These are phyloP conservation scores for Centruroides sculpturatus DNA, from an alignment of 1,140 invertebrate genomes.

Conservation along the genomic window DNA sequence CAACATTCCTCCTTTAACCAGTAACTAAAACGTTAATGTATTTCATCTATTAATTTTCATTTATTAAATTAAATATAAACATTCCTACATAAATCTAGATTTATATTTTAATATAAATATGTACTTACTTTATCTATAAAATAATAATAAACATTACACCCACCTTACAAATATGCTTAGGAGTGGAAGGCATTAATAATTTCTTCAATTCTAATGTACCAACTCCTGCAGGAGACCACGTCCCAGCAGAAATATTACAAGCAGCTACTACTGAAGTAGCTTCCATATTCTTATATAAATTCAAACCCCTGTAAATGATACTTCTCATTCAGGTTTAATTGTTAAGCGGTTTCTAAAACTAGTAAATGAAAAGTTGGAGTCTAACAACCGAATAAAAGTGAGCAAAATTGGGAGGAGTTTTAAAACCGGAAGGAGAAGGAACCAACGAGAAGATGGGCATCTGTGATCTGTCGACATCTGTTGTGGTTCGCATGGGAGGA, in stretches of 20 bases:
- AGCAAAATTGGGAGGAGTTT: no score
- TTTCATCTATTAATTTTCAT: not conserved
- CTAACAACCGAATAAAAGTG: no score
- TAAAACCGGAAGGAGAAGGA: no score
- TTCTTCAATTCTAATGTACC: not conserved
- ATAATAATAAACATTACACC: conserved; percentile 2
- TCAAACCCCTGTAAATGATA: no score
- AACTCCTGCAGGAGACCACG: conserved; percentile 8
- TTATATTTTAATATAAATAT: not conserved
- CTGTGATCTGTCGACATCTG: no score
- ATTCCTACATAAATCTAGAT: not conserved
- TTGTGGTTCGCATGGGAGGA: no score
- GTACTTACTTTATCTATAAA: not conserved
- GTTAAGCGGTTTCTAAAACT: no score
- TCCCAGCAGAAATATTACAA: conserved; percentile 18
- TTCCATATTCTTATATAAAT: no score
- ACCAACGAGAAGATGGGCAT: no score
- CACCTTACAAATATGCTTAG: conserved; percentile 6
- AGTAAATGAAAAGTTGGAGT: no score
- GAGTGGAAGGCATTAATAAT: not conserved
- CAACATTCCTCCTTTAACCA: conserved; percentile 1
- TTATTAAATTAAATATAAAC: no score
- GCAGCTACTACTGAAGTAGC: conserved; percentile 12
- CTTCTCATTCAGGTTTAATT: no score
- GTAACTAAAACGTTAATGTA: conserved; percentile 4